Conservation (phyloP, 2,797 vertebrate genomes). For the Acestrorhynchus altus region DNA sequence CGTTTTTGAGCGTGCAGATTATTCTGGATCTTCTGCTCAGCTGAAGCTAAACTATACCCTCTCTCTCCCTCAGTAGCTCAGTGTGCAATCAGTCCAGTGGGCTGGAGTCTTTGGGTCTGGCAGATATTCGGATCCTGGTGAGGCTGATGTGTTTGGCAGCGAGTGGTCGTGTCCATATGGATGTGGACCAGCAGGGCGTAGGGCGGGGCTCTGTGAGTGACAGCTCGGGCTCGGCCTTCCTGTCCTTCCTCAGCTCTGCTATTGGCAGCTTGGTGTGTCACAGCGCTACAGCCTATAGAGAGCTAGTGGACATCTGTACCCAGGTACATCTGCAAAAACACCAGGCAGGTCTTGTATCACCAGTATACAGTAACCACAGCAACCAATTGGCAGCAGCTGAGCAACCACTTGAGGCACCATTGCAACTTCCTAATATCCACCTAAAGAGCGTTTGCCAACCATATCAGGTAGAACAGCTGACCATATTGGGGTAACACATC, state of each 20-base stretch:
- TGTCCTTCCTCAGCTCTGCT: constrained; percentile 80
- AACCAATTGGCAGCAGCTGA: too few species aligned
- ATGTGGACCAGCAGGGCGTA: constrained; percentile 65
- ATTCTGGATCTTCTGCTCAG: too few species aligned
- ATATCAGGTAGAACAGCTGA: too few species aligned
- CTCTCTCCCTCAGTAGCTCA: constrained; percentile 64
- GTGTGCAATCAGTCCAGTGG: constrained; percentile 76
- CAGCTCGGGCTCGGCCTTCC: constrained; percentile 70
- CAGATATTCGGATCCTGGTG: constrained; percentile 82
- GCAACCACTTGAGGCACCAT: too few species aligned
- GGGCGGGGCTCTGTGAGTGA: constrained; percentile 63
- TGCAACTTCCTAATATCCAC: too few species aligned
- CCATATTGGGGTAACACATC: too few species aligned
- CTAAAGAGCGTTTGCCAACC: too few species aligned
- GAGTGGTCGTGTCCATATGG: constrained; percentile 76
- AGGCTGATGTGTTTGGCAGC: constrained; percentile 82
- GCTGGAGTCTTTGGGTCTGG: constrained; percentile 81
- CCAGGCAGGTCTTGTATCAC: too few species aligned
- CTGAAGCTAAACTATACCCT: too few species aligned
- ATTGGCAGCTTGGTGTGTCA: constrained; percentile 81
- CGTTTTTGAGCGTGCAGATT: too few species aligned
- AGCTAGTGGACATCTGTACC: constrained; percentile 84
- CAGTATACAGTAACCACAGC: too few species aligned
- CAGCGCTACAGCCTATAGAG: constrained; percentile 76
- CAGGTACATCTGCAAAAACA: too few species aligned